phyloP scores from a whole-genome alignment of 2,113 vertebrate genomes.

The Guaruba guarouba region DNA sequence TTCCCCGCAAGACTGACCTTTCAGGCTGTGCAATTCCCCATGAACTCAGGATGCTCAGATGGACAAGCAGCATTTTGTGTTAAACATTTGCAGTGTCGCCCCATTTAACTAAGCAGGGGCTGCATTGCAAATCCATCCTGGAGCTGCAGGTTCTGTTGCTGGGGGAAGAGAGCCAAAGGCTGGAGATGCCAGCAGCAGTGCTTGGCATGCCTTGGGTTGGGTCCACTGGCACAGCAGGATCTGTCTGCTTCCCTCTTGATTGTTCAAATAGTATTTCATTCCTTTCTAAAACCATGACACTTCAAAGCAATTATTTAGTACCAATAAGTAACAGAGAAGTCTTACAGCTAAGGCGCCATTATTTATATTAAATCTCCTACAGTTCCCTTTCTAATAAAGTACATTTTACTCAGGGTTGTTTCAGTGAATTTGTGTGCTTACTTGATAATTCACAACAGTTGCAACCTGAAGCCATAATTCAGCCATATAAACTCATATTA shows the following conservation, averaged over 20 bases:
- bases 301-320: not conserved
- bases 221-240: not conserved
- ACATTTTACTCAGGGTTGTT: not conserved
- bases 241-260: not conserved
- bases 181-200: not conserved
- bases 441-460: not conserved
- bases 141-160: not conserved
- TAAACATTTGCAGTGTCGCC: not conserved
- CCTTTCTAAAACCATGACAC: not conserved
- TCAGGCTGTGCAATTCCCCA: accelerated
- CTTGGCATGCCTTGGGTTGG: not conserved
- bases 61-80: not conserved
- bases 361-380: not conserved
- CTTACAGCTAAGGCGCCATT: not conserved
- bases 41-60: accelerated
- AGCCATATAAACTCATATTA: not conserved
- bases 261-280: not conserved
- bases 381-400: not conserved
- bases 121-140: not conserved
- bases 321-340: not conserved
- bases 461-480: not conserved
- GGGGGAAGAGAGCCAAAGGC: not conserved
- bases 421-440: not conserved
- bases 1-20: not conserved
- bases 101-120: not conserved